Evolutionary conservation across 2,797 vertebrate genomes (phyloP).

Genomic region (Sylvilagus floridanus): DNA sequence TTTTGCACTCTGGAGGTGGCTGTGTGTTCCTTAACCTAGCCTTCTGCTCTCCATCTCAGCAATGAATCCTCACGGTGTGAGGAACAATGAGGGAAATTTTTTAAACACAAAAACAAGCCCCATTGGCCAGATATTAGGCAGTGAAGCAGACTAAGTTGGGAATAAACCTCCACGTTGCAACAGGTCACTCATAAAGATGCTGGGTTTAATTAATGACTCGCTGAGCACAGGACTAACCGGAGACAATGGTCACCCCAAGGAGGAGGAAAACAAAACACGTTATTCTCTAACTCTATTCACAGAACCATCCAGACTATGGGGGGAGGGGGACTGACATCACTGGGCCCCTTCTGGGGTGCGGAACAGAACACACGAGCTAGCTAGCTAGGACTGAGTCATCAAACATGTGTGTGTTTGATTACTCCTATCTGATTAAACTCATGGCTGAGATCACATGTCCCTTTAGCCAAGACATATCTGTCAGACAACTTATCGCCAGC

Average conservation of each 20-base stretch:
- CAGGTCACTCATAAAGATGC: conserved; percentile 86
- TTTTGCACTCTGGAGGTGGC: conserved; percentile 96
- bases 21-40: conserved; percentile 89
- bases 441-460: conserved; percentile 42
- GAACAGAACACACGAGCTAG: not conserved
- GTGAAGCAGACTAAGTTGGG: conserved; percentile 82
- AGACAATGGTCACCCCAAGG: conserved; percentile 86
- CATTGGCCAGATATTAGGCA: conserved; percentile 81
- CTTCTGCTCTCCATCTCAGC: conserved; percentile 87
- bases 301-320: conserved; percentile 72
- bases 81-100: conserved; percentile 83
- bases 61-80: conserved; percentile 84
- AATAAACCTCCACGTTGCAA: conserved; percentile 80
- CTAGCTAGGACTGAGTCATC: not conserved
- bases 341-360: not conserved
- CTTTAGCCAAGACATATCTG: conserved; percentile 55
- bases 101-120: conserved; percentile 79
- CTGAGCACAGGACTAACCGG: conserved; percentile 82
- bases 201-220: conserved; percentile 87
- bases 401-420: conserved; percentile 40
- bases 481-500: not conserved
- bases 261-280: conserved; percentile 85
- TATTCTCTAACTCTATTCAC: conserved; percentile 82
- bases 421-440: not conserved
- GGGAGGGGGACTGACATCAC: conserved; percentile 55